Conservation (phyloP, 2,113 vertebrate genomes). For the Xerus inauris region DNA sequence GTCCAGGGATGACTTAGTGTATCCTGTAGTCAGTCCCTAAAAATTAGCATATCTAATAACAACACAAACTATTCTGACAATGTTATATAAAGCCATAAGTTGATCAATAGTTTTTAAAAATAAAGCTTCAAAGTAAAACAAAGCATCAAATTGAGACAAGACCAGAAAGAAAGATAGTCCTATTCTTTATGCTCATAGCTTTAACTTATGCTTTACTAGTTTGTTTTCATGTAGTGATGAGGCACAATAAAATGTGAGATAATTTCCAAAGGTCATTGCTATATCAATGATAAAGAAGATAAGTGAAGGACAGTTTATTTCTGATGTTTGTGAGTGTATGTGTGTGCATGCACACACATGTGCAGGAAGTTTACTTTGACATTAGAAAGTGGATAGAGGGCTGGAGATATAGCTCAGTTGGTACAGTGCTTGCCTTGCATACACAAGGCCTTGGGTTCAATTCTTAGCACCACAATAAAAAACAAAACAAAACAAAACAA, state of each 20-base stretch:
- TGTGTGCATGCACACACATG: not conserved
- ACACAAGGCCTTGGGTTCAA: no score
- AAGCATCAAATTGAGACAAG: not conserved
- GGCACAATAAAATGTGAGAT: not conserved
- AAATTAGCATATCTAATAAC: not conserved
- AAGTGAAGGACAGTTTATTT: not conserved
- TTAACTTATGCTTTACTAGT: not conserved
- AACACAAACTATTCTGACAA: not conserved
- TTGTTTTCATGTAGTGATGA: not conserved
- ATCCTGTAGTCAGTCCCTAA: not conserved
- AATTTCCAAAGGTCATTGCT: not conserved
- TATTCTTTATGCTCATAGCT: not conserved
- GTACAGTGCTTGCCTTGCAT: no score
- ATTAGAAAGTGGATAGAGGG: not conserved
- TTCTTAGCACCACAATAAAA: no score
- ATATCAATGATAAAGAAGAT: not conserved
- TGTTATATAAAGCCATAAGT: not conserved
- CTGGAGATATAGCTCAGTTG: no score
- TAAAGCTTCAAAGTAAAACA: not conserved
- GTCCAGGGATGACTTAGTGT: not conserved
- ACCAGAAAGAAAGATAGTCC: not conserved
- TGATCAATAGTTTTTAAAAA: not conserved
- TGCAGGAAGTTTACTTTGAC: not conserved
- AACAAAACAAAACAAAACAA: no score
- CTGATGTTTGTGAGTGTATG: not conserved